Evolutionary conservation across 2,113 vertebrate genomes (phyloP), one percentile per base, ranked within the genome.

Genomic region (Candoia aspera): DNA sequence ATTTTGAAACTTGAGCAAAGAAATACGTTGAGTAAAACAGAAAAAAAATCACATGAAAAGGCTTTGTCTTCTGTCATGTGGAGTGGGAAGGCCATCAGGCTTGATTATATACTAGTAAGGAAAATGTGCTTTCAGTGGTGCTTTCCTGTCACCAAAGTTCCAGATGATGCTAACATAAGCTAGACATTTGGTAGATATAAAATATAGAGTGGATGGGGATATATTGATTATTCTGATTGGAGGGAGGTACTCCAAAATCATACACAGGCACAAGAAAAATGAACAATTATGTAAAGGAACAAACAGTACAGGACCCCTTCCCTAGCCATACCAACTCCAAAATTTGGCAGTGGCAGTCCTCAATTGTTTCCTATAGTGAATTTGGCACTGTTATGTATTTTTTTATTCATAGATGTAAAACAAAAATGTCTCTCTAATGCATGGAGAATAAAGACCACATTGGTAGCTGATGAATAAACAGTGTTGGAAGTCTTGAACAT

Each of bases 321-420:
- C 29, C 19, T 1, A 10, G 15, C 49, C 8, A 33, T 19, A 23
- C n/a, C 64, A 90, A 8, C n/a, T 83, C 9, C 21, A 57, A 10
- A 26, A 24, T 83, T 83, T 17, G 55, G 55, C 62, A 73, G 5
- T 64, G 37, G 19, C 12, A 29, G 6, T 24, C 15, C 12, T 73
- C 8, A 42, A 33, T 19, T 19, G 8, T 73, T 60, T 90, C 73
- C 3, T 19, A 9, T 26, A 59, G n/a, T 26, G 12, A 91, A 33
- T 58, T 26, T 89, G 83, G 55, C 0, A 0, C 8, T 92, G 10
- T 6, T 19, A 10, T 29, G 23, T 58, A 73, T 17, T 79, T 87
- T 8, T 87, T 57, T 91, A 46, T 53, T 68, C 24, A 9, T 85
- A 58, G n/a, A 6, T 73, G 53, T 46, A 57, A 8, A 3, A 46